Percentiles rank a stretch among this genome's conserved stretches.
Evolutionary conservation across 2,888 invertebrate genomes (phyloP).

Genomic region (Bellardia pandia): DNA sequence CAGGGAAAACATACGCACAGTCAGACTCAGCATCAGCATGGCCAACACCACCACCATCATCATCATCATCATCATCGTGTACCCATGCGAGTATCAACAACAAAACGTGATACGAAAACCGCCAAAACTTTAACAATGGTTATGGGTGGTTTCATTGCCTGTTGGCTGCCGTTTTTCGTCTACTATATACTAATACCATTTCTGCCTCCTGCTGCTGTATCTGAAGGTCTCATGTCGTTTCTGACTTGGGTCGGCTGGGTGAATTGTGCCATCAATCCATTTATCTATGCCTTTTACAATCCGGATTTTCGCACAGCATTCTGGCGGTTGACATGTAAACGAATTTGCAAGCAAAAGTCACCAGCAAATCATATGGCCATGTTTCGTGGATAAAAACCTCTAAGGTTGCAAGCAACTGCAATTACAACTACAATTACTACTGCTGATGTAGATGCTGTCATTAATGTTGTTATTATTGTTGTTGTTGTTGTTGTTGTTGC

Average conservation of each 20-base stretch:
- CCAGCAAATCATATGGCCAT: conserved; percentile 80
- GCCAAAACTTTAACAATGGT: conserved; percentile 94
- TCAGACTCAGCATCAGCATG: conserved; percentile 67
- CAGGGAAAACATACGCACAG: conserved; percentile 60
- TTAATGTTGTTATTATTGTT: background rate
- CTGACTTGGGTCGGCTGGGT: conserved; percentile 96
- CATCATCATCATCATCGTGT: conserved; percentile 79
- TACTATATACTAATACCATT: conserved; percentile 93
- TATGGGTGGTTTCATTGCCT: conserved; percentile 94
- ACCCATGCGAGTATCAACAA: conserved; percentile 87
- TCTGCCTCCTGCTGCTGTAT: conserved; percentile 87
- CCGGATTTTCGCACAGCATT: conserved; percentile 94
- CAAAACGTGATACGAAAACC: conserved; percentile 92
- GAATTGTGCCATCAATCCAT: conserved; percentile 95
- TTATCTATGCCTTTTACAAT: conserved; percentile 95
- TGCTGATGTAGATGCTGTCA: background rate
- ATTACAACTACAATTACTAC: background rate
- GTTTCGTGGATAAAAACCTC: conserved; percentile 78
- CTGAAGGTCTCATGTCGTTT: conserved; percentile 88
- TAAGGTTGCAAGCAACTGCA: background rate
- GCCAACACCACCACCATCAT: conserved; percentile 73
- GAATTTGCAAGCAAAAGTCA: conserved; percentile 80
- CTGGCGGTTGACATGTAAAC: conserved; percentile 89
- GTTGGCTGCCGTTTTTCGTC: conserved; percentile 95
- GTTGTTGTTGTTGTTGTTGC: background rate